These are phyloP conservation scores for Trypoxylon attenuatum DNA, from an alignment of 2,888 invertebrate species.

Conservation along the genomic window DNA sequence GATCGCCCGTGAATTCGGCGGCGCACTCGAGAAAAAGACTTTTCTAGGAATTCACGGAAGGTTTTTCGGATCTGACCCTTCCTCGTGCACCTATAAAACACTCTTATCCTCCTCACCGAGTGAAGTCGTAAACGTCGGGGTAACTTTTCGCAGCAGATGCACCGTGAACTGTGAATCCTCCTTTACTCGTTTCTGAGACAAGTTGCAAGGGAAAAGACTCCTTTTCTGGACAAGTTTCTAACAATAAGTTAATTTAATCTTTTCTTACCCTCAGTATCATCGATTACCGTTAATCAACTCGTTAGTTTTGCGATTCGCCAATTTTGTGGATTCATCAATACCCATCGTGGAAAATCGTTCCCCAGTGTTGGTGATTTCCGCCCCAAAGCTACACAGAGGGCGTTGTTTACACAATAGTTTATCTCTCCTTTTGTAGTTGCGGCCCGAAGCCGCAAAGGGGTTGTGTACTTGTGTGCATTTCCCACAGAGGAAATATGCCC, in stretches of 20 bases:
- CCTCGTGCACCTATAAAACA: constrained; percentile 1
- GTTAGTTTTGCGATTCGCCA: too few relatives aligned
- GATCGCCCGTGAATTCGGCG: constrained; percentile 15
- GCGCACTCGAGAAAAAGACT: background rate
- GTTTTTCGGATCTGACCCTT: background rate
- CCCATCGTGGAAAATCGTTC: background rate
- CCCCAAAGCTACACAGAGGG: constrained; percentile 11
- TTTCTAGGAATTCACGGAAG: constrained; percentile 14
- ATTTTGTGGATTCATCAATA: background rate
- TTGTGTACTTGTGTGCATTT: constrained; percentile 32
- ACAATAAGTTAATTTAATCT: background rate
- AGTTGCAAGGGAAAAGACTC: too few relatives aligned
- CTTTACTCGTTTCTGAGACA: too few relatives aligned
- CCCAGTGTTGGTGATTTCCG: constrained; percentile 5
- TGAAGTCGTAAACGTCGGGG: background rate
- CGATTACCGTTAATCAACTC: too few relatives aligned
- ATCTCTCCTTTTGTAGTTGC: constrained; percentile 23
- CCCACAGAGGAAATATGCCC: constrained; percentile 29
- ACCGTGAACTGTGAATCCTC: background rate
- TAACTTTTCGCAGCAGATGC: background rate
- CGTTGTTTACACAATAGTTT: constrained; percentile 29
- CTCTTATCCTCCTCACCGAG: background rate
- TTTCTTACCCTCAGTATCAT: too few relatives aligned
- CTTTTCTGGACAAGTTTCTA: too few relatives aligned
- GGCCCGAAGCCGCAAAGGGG: constrained; percentile 12